phyloP scores from a whole-genome alignment of 2,888 invertebrate genomes.

The Microdon myrmicae region DNA sequence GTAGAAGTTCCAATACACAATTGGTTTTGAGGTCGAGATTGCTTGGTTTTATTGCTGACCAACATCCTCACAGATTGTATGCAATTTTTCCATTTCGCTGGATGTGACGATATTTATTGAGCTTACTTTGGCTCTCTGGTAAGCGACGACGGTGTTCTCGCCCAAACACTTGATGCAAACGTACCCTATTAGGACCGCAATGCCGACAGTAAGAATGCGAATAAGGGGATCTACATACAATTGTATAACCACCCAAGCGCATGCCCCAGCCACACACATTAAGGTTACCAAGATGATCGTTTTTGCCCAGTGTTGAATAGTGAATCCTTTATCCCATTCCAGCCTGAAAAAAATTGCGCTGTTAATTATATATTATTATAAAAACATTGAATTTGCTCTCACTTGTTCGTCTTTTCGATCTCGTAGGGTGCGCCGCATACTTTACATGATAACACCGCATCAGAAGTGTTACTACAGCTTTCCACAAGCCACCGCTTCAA shows the following conservation, averaged over 20 bases:
- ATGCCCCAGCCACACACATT: slow-evolving; percentile 81
- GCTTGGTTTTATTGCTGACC: slow-evolving; percentile 54
- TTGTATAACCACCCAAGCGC: slow-evolving; percentile 83
- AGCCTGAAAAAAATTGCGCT: slow-evolving; percentile 67
- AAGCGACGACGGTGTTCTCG: slow-evolving; percentile 88
- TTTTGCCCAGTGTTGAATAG: slow-evolving; percentile 84
- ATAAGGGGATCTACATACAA: slow-evolving; percentile 81
- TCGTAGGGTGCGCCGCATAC: slow-evolving; percentile 87
- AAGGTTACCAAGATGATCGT: slow-evolving; percentile 81
- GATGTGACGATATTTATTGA: slow-evolving; percentile 78
- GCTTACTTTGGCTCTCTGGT: slow-evolving; percentile 89
- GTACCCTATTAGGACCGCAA: slow-evolving; percentile 84
- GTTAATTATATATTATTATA: not conserved
- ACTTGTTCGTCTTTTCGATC: slow-evolving; percentile 79
- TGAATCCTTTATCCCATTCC: slow-evolving; percentile 87
- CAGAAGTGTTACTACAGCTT: slow-evolving; percentile 79
- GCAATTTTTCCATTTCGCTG: slow-evolving; percentile 64
- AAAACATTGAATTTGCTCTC: slow-evolving; percentile 49
- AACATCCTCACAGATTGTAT: slow-evolving; percentile 66
- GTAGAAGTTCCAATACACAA: too few species aligned
- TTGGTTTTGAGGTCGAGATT: too few species aligned
- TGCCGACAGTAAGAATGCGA: slow-evolving; percentile 82
- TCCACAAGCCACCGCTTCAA: slow-evolving; percentile 89
- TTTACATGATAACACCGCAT: slow-evolving; percentile 80
- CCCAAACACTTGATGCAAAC: slow-evolving; percentile 88